Base-by-base conservation (phyloP, 1,140 invertebrate species). In the Pseudomyrmex dendroicus region DNA sequence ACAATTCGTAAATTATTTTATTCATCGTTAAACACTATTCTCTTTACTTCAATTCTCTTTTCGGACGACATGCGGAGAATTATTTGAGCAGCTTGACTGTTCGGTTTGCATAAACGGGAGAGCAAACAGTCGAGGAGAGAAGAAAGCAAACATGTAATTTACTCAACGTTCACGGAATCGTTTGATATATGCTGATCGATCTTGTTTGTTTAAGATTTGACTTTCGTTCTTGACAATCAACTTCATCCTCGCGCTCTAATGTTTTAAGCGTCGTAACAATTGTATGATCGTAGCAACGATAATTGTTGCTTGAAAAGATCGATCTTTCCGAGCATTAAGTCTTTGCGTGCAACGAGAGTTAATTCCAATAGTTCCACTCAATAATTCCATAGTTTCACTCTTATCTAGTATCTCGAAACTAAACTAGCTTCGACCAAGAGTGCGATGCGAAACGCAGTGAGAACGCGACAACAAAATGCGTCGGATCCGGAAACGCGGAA, bases 141-240 rank as follows among this genome's bases (percentile, higher is more conserved):
- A 57, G 20, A 48, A 20, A 68, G 35, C 64, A 20, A 70, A 35
- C 67, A 20, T 9, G 57, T 78, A 78, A 78, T 59, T 78, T 59
- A 78, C 50, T 48, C 20, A 3, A 12, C 0, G 48, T 15, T 48
- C 13, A 9, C 15, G 52, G 64, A 68, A 78, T 67, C 76, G 35
- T 7, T 35, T 35, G 35, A 35, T 35, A 52, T 12, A 56, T 44
- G 35, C 17, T 46, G 44, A 46, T 35, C 64, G 64, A 78, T 68
- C 54, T 22, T 7, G 22, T 50, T 68, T 57, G 25, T n/a, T 48
- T 17, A 35, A 4, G 17, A 25, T 17, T 54, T 13, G 15, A 2
- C 35, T 4, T 67, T 77, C 2, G 2, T 57, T 13, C 52, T 78
- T 44, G 9, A 2, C 3, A 76, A 56, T 56, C 12, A 77, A 44